Conservation (phyloP, 2,888 invertebrate genomes). For the Plebejus melissa region DNA sequence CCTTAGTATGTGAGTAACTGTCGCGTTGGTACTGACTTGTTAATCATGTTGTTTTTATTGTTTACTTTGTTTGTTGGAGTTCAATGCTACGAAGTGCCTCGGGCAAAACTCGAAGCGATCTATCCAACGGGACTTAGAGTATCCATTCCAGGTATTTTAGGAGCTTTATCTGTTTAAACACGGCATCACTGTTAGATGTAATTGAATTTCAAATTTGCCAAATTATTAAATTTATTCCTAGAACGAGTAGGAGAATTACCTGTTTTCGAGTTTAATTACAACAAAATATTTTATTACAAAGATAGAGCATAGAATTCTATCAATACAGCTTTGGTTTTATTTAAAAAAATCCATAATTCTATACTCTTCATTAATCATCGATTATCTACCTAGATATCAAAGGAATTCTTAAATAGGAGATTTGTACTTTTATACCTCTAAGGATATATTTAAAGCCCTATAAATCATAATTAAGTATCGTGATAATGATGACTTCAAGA, state of each 20-base stretch:
- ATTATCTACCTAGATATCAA: too few species aligned
- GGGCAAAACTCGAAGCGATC: conserved; percentile 76
- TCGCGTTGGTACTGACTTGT: background rate
- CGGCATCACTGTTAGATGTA: background rate
- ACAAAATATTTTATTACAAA: background rate
- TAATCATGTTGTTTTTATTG: conserved; percentile 1
- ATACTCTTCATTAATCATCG: too few species aligned
- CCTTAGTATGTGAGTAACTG: background rate
- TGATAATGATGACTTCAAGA: background rate
- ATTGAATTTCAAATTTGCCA: background rate
- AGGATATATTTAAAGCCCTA: background rate
- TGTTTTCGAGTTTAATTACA: background rate
- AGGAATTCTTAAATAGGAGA: too few species aligned
- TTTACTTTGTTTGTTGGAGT: conserved; percentile 1
- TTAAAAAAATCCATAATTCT: background rate
- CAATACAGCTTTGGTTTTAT: background rate
- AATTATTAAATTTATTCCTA: background rate
- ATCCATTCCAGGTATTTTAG: conserved; percentile 76
- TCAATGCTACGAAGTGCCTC: conserved; percentile 58
- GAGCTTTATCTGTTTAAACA: background rate
- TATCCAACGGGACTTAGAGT: conserved; percentile 79
- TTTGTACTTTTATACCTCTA: background rate
- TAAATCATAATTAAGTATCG: background rate
- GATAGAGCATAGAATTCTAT: background rate
- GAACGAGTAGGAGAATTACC: background rate